phyloP scores from a whole-genome alignment of 2,797 vertebrate species.

The Apodemus agrarius region DNA sequence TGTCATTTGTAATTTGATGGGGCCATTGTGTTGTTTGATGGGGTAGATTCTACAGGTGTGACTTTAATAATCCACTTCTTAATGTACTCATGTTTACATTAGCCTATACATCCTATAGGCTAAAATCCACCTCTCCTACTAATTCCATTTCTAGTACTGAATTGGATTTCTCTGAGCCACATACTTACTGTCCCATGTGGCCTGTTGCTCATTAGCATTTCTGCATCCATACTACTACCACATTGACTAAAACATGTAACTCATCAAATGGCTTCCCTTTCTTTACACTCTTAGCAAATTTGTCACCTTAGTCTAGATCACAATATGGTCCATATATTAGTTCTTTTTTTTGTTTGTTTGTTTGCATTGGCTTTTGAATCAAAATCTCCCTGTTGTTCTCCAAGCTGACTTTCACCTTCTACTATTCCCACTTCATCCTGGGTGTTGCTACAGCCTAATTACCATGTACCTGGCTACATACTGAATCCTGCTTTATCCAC shows the following conservation, averaged over 20 bases:
- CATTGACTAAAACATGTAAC: constrained; percentile 18
- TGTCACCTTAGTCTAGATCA: constrained; percentile 14
- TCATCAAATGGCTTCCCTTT: constrained; percentile 23
- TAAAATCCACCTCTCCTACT: not conserved
- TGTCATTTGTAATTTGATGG: constrained; percentile 4
- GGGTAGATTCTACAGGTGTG: not conserved
- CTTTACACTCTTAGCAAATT: constrained; percentile 27
- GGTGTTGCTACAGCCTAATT: not conserved
- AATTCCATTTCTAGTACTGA: not conserved
- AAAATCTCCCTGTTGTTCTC: not conserved
- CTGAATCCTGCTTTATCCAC: constrained; percentile 31
- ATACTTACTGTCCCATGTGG: not conserved
- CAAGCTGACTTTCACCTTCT: not conserved
- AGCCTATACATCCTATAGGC: not conserved
- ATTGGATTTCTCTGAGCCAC: not conserved
- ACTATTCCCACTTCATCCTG: not conserved
- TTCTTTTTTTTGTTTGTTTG: not conserved
- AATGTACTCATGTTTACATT: not conserved
- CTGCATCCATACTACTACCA: not conserved
- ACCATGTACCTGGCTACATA: too few species aligned
- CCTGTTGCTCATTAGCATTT: constrained; percentile 11
- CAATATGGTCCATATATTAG: not conserved
- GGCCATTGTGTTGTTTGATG: not conserved
- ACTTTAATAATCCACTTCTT: not conserved
- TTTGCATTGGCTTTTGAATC: not conserved